phyloP scores from a whole-genome alignment of 1,140 invertebrate genomes.

The Drosophila kanapiae region DNA sequence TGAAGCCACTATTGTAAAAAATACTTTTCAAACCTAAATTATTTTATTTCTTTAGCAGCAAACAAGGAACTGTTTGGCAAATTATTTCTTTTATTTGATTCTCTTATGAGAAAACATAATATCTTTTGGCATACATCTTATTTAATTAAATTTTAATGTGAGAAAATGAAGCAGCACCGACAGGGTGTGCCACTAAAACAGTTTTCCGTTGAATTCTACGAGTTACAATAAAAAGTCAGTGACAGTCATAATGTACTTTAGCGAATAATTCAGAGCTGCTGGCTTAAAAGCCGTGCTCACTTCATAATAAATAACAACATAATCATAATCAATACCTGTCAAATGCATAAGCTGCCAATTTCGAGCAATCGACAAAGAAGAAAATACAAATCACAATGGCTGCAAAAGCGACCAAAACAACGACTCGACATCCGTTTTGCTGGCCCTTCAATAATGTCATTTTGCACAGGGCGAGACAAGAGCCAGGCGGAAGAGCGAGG shows the following conservation, averaged over 20 bases:
- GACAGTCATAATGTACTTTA: background rate
- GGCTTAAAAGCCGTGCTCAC: conserved; percentile 9
- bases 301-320: conserved; percentile 39
- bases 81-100: background rate
- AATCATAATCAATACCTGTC: conserved; percentile 63
- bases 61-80: background rate
- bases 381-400: conserved; percentile 24
- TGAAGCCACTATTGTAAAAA: too few relatives aligned
- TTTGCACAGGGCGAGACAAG: conserved; percentile 30
- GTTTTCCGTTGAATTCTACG: background rate
- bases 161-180: background rate
- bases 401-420: conserved; percentile 22
- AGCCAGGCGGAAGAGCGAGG: conserved; percentile 29
- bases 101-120: background rate
- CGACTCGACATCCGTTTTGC: conserved; percentile 27
- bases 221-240: background rate
- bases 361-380: conserved; percentile 32
- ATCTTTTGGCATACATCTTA: too few relatives aligned
- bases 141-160: background rate
- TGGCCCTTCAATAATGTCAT: conserved; percentile 59
- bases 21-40: background rate
- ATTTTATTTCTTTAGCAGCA: background rate
- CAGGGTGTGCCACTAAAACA: background rate
- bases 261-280: conserved; percentile 1
- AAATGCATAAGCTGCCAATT: conserved; percentile 58